Evolutionary conservation across 1,140 invertebrate species (phyloP).

Genomic region (Euwallacea fornicatus): DNA sequence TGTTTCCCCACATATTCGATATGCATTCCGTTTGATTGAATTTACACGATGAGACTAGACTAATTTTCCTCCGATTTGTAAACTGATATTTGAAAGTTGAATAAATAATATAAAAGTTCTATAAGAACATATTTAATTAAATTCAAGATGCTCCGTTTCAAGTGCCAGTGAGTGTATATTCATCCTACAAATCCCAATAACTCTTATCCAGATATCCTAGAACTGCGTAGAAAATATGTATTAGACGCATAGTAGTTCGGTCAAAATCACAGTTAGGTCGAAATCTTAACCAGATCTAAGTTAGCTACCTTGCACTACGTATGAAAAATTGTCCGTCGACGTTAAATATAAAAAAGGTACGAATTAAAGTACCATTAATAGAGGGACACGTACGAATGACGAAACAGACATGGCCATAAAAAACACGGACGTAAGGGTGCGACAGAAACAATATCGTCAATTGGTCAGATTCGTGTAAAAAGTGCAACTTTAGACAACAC

Average conservation of each 20-base stretch:
- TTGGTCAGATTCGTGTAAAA: constrained; percentile 34
- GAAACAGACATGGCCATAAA: constrained; percentile 13
- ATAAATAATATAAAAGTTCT: too few relatives aligned
- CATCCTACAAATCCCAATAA: too few relatives aligned
- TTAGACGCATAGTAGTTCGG: not conserved
- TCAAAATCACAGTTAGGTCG: not conserved
- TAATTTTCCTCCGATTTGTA: too few relatives aligned
- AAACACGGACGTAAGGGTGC: constrained; percentile 23
- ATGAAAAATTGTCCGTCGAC: not conserved
- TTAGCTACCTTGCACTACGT: constrained; percentile 24
- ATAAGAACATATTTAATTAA: too few relatives aligned
- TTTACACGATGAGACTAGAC: too few relatives aligned
- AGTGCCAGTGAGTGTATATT: too few relatives aligned
- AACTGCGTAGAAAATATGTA: too few relatives aligned
- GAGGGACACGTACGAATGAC: constrained; percentile 9
- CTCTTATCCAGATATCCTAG: too few relatives aligned
- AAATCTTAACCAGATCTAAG: not conserved
- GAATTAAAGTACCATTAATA: constrained; percentile 23
- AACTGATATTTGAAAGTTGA: too few relatives aligned
- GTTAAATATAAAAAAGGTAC: constrained; percentile 21
- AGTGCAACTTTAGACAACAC: constrained; percentile 54
- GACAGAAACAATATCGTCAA: constrained; percentile 19
- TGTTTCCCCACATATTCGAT: too few relatives aligned
- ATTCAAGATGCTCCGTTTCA: too few relatives aligned
- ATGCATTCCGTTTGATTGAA: too few relatives aligned